Conservation (phyloP, 2,888 invertebrate species). For the Mongoloraphidia duomilia region DNA sequence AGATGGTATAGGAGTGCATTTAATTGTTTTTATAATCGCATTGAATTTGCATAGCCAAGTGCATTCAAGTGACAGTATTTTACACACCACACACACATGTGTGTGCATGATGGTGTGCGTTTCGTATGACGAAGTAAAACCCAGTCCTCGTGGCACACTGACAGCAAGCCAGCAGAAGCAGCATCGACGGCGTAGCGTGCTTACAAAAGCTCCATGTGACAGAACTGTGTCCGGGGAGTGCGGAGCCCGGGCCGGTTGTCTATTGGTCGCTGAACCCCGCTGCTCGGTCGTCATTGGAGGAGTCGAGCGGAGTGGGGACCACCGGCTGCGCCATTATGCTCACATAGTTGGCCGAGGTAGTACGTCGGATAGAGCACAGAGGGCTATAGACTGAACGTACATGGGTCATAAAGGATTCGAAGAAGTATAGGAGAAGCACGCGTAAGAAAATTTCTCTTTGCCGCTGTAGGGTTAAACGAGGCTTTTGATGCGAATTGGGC, state of each 20-base stretch:
- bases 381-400: constrained; percentile 74
- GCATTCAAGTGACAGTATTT: too few species aligned
- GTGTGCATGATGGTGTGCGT: too few species aligned
- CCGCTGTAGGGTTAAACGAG: constrained; percentile 28
- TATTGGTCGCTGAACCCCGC: constrained; percentile 33
- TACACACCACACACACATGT: too few species aligned
- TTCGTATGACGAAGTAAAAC: too few species aligned
- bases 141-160: too few species aligned
- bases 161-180: constrained; percentile 20
- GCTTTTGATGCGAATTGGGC: constrained; percentile 20
- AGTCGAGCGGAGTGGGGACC: constrained; percentile 13
- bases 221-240: constrained; percentile 30
- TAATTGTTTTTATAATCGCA: too few species aligned
- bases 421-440: constrained; percentile 51
- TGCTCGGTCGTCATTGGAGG: constrained; percentile 33
- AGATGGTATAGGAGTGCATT: too few species aligned
- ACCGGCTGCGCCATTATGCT: constrained; percentile 26
- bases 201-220: constrained; percentile 29
- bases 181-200: constrained; percentile 38
- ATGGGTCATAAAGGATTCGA: constrained; percentile 76
- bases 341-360: constrained; percentile 34
- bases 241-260: not conserved
- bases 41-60: too few species aligned
- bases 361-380: constrained; percentile 58
- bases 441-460: constrained; percentile 29